Percentiles rank a stretch among this genome's conserved stretches.
These are phyloP conservation scores for Parthenolecanium corni DNA, from an alignment of 2,888 invertebrate genomes.

Conservation along the genomic window DNA sequence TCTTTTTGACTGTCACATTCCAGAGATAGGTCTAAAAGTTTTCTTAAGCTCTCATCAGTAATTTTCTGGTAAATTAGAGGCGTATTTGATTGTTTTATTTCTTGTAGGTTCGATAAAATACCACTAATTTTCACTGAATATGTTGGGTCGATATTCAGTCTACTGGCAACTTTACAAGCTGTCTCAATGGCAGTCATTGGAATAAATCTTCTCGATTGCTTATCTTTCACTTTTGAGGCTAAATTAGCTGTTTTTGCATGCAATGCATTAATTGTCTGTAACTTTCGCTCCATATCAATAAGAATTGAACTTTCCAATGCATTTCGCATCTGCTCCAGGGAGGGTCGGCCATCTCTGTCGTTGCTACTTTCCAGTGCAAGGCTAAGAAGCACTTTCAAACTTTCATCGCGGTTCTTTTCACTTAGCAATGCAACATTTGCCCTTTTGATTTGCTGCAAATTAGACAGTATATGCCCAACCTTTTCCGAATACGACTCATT, in stretches of 20 bases:
- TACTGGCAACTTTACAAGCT: constrained; percentile 35
- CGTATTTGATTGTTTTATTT: constrained; percentile 2
- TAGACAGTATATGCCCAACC: neutral
- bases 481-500: neutral
- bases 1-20: neutral
- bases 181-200: constrained; percentile 37
- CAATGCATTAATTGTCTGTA: neutral
- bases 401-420: neutral
- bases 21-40: neutral
- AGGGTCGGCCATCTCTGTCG: neutral
- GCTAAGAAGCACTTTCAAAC: neutral
- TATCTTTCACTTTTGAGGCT: neutral
- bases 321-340: neutral
- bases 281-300: neutral
- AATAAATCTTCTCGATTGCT: constrained; percentile 36
- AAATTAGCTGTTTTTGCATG: neutral
- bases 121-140: constrained; percentile 41
- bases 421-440: neutral
- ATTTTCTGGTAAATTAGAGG: neutral
- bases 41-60: neutral
- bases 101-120: constrained; percentile 37
- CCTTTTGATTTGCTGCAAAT: neutral
- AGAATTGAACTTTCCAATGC: neutral
- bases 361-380: neutral
- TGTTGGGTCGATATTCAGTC: constrained; percentile 38